phyloP scores from a whole-genome alignment of 1,140 invertebrate genomes.

The Drosophila pandora region DNA sequence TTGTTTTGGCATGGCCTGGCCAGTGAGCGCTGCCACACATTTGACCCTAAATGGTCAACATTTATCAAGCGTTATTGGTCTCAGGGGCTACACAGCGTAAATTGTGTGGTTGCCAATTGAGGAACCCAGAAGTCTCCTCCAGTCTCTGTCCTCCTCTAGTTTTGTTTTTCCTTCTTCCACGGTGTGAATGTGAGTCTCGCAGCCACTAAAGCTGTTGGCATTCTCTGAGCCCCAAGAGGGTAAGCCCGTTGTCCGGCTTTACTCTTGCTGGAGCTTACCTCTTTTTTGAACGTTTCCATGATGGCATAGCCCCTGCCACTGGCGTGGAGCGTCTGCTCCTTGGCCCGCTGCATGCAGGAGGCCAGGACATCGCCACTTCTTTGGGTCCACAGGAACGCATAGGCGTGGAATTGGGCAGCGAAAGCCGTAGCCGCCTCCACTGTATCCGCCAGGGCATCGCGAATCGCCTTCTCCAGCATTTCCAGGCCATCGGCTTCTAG shows the following conservation, averaged over 20 bases:
- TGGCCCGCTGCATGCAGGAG: constrained; percentile 53
- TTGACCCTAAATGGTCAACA: constrained; percentile 81
- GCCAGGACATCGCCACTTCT: constrained; percentile 54
- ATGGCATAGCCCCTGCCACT: constrained; percentile 70
- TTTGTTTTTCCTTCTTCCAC: neutral
- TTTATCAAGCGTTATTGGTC: constrained; percentile 83
- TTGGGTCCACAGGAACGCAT: constrained; percentile 77
- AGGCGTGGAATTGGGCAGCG: constrained; percentile 78
- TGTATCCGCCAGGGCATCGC: constrained; percentile 63
- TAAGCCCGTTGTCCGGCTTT: constrained; percentile 3
- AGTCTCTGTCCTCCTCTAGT: neutral
- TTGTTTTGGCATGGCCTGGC: constrained; percentile 29
- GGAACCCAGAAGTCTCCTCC: constrained; percentile 35
- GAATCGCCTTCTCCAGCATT: constrained; percentile 60
- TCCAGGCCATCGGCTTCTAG: constrained; percentile 55
- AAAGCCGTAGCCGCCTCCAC: constrained; percentile 63
- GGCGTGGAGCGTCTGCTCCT: constrained; percentile 59
- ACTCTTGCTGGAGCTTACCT: constrained; percentile 53
- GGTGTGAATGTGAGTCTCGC: constrained; percentile 33
- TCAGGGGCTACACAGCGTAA: constrained; percentile 79
- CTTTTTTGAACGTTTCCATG: constrained; percentile 81
- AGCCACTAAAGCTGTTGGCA: constrained; percentile 41
- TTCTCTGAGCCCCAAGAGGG: constrained; percentile 2
- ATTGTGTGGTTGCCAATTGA: constrained; percentile 81
- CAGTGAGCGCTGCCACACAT: constrained; percentile 60